Base-by-base conservation (phyloP, 1,140 invertebrate species). In the Acromyrmex charruanus region DNA sequence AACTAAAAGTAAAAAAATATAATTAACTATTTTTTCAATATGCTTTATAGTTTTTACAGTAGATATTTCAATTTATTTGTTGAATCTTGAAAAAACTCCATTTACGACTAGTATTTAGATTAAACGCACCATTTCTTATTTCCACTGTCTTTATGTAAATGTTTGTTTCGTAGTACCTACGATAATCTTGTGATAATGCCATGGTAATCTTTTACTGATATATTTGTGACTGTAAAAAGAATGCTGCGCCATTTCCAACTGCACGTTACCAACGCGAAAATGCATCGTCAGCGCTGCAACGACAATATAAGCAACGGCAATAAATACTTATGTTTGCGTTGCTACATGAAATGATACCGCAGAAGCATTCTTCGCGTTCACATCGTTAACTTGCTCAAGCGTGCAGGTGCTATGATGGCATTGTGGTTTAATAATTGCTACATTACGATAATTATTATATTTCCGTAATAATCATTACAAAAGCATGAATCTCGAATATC, bases 291-390 rank as follows among this genome's bases (percentile, higher is more conserved):
- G 80, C 69, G 69, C 18, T 51, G 55, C 69, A 3, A 61, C 80
- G 9, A 84, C 28, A 28, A 51, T 75, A 61, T 63, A 74, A 74
- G 69, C 55, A 61, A 63, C 14, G 9, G 69, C 53, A 84, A 75
- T 84, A 84, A 84, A 74, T 84, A 75, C 80, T 81, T 49, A 74
- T 84, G 69, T 75, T 84, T 84, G 55, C 35, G 14, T 74, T 59
- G 39, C 3, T 25, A 53, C 39, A 14, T 72, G 80, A 39, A 5
- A 39, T 63, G 25, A 35, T 75, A 84, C 9, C 39, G 35, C 69
- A 35, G 28, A 84, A 75, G 55, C 55, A 75, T 75, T 61, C 18
- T 74, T 84, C n/a, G 39, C 25, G 25, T 55, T 58, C 7, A 55
- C 53, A 14, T 82, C 80, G 68, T 82, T 84, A 75, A 18, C 25